A percentile compares a stretch with the other conserved stretches of the same genome.
phyloP scores from a whole-genome alignment of 1,140 invertebrate genomes.

The Pogonomyrmex californicus region DNA sequence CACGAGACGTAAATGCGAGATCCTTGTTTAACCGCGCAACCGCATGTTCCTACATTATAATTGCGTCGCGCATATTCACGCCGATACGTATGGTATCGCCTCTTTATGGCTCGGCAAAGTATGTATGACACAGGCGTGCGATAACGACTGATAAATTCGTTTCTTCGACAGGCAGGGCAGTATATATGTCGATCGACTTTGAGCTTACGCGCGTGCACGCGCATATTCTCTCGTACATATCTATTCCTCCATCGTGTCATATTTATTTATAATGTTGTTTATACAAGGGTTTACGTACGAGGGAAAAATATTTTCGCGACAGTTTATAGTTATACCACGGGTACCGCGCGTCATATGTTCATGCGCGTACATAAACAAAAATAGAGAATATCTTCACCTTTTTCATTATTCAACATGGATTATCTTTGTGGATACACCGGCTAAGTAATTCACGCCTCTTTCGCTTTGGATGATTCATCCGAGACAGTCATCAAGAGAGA shows the following conservation, averaged over 20 bases:
- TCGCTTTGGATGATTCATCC: conserved; percentile 28
- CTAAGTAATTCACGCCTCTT: conserved; percentile 29
- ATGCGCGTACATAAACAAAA: not conserved
- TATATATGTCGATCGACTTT: not conserved
- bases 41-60: conserved; percentile 17
- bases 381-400: not conserved
- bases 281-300: not conserved
- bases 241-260: not conserved
- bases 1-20: conserved; percentile 9
- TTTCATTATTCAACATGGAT: conserved; percentile 21
- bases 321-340: not conserved
- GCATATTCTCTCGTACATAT: not conserved
- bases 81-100: not conserved
- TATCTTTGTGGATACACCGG: conserved; percentile 13
- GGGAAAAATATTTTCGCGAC: not conserved
- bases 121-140: not conserved
- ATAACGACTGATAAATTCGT: conserved; percentile 16
- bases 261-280: conserved; percentile 2
- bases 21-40: not conserved
- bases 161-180: not conserved
- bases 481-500: conserved; percentile 39
- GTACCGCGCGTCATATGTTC: not conserved
- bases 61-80: not conserved
- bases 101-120: not conserved
- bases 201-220: not conserved